Conservation (phyloP, 2,888 invertebrate genomes). For the Kuschelorhynchus macadamiae region DNA sequence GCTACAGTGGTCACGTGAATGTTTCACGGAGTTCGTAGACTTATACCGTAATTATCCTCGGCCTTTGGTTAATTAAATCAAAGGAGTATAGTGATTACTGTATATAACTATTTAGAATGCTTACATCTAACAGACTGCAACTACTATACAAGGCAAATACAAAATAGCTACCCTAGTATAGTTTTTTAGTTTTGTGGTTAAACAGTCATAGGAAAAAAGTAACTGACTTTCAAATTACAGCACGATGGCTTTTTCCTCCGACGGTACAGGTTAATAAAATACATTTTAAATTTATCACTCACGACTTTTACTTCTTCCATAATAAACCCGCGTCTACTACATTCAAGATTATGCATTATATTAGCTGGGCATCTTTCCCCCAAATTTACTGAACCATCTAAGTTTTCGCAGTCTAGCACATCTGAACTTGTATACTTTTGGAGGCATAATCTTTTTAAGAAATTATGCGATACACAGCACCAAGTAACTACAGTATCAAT, state of each 20-base stretch:
- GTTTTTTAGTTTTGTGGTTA: too few species aligned
- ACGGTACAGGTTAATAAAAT: slow-evolving; percentile 30
- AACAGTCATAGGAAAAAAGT: too few species aligned
- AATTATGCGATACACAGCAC: slow-evolving; percentile 43
- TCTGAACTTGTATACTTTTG: slow-evolving; percentile 15
- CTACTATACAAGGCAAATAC: too few species aligned
- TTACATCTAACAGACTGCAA: too few species aligned
- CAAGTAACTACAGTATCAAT: background rate
- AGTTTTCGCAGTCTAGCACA: slow-evolving; percentile 25
- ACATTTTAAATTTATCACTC: slow-evolving; percentile 23
- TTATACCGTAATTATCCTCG: too few species aligned
- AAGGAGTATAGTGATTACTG: too few species aligned
- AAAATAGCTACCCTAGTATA: too few species aligned
- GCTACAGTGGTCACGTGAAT: too few species aligned
- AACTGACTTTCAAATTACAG: slow-evolving; percentile 11
- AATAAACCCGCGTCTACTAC: slow-evolving; percentile 18
- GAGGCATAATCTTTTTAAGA: slow-evolving; percentile 39
- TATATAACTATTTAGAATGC: too few species aligned
- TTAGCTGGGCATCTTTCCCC: slow-evolving; percentile 27
- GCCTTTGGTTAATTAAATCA: too few species aligned
- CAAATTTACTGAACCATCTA: slow-evolving; percentile 27
- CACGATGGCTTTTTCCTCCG: slow-evolving; percentile 29
- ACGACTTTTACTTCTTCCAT: background rate
- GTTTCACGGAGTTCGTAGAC: too few species aligned
- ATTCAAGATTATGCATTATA: slow-evolving; percentile 22